Conservation (phyloP, 2,888 invertebrate species). For the Acleris laterana region DNA sequence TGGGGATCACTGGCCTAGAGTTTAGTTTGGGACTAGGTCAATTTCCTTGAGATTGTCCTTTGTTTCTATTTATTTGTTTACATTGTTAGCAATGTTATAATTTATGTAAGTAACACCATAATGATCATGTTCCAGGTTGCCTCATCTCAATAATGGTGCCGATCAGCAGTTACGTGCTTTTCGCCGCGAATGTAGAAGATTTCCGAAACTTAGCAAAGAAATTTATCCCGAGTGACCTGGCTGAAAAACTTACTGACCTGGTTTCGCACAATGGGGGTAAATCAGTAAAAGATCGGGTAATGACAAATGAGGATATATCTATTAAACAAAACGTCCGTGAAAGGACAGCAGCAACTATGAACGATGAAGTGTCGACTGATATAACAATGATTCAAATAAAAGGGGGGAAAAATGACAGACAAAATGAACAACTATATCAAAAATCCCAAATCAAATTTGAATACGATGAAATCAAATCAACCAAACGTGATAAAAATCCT, state of each 20-base stretch:
- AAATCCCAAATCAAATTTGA: no score
- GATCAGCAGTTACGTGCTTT: slow-evolving; percentile 45
- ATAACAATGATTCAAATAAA: neutral
- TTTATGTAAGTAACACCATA: neutral
- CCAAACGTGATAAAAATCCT: neutral
- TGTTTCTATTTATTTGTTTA: no score
- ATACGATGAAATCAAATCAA: neutral
- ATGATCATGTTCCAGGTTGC: slow-evolving; percentile 34
- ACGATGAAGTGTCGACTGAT: neutral
- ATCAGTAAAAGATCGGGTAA: no score
- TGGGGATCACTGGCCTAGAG: no score
- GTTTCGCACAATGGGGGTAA: slow-evolving; percentile 30
- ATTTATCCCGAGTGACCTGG: slow-evolving; percentile 49
- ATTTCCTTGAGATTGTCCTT: no score
- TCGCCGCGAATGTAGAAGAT: slow-evolving; percentile 58
- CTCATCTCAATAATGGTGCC: slow-evolving; percentile 11
- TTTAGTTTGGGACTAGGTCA: no score
- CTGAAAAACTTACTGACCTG: slow-evolving; percentile 48
- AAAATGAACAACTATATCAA: no score
- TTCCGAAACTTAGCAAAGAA: slow-evolving; percentile 54
- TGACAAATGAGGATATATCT: neutral
- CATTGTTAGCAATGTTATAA: no score
- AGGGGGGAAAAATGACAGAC: no score
- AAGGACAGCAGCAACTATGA: neutral
- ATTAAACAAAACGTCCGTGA: neutral